Conservation (phyloP, 2,797 vertebrate species). For the Hylomyscus alleni region DNA sequence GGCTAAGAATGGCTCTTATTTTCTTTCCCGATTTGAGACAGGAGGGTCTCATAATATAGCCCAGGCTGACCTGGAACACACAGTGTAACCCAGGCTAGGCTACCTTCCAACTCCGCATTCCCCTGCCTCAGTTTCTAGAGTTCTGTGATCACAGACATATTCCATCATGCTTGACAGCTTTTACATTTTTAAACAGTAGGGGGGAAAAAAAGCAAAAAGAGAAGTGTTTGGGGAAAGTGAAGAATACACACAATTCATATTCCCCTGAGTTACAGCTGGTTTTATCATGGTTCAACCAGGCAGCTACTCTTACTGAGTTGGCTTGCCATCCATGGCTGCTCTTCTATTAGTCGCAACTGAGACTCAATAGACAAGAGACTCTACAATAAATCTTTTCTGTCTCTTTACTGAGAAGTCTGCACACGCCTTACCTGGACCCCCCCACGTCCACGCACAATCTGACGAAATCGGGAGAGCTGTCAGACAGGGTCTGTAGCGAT, state of each 20-base stretch:
- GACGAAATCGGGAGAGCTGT: neutral
- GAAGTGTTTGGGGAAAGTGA: neutral
- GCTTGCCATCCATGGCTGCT: neutral
- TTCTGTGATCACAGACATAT: neutral
- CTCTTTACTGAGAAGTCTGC: neutral
- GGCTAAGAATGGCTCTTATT: slow-evolving; percentile 28
- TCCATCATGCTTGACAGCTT: neutral
- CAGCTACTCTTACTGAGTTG: neutral
- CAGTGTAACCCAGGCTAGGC: neutral
- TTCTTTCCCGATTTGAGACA: neutral
- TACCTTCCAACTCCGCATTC: neutral
- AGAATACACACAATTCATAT: neutral
- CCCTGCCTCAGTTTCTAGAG: neutral
- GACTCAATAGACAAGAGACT: neutral
- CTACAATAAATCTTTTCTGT: neutral
- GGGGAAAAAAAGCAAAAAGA: neutral
- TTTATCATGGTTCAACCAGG: neutral
- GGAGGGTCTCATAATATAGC: neutral
- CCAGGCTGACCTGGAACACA: neutral
- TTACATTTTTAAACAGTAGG: neutral
- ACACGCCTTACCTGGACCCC: neutral
- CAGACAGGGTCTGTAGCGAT: neutral
- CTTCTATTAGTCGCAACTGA: neutral
- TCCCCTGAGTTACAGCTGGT: neutral
- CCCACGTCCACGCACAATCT: neutral